phyloP scores from a whole-genome alignment of 1,140 invertebrate genomes.

The Glomeris maerens region DNA sequence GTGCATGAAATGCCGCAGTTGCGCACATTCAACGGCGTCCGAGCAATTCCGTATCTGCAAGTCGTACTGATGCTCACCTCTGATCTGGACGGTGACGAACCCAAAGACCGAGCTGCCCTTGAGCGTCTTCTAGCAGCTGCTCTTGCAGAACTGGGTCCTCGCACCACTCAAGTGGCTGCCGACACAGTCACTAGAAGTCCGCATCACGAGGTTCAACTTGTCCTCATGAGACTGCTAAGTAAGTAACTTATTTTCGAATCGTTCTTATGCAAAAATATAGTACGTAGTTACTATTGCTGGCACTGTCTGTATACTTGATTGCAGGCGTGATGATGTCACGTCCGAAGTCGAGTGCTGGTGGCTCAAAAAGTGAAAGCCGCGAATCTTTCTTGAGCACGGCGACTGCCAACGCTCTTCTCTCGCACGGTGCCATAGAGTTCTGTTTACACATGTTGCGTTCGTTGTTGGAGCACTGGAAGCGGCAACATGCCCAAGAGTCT shows the following conservation, averaged over 20 bases:
- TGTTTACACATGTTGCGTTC: slow-evolving; percentile 64
- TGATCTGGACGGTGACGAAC: slow-evolving; percentile 70
- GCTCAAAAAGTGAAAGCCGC: slow-evolving; percentile 41
- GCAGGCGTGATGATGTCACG: slow-evolving; percentile 61
- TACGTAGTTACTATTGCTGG: neutral
- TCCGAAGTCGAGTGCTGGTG: slow-evolving; percentile 45
- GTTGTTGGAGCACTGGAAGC: slow-evolving; percentile 69
- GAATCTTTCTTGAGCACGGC: slow-evolving; percentile 51
- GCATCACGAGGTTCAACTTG: slow-evolving; percentile 65
- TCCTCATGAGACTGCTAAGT: slow-evolving; percentile 68
- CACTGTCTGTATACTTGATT: slow-evolving; percentile 11
- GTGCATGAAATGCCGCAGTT: slow-evolving; percentile 46
- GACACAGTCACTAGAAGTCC: slow-evolving; percentile 39
- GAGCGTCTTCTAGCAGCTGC: slow-evolving; percentile 57
- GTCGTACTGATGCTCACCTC: slow-evolving; percentile 77
- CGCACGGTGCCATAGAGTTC: slow-evolving; percentile 63
- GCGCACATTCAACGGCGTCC: slow-evolving; percentile 51
- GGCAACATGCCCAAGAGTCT: slow-evolving; percentile 33
- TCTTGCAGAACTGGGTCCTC: slow-evolving; percentile 62
- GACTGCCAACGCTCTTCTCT: slow-evolving; percentile 58
- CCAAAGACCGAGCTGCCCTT: slow-evolving; percentile 58
- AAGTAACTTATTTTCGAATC: slow-evolving; percentile 29
- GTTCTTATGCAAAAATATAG: slow-evolving; percentile 9
- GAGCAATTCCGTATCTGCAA: slow-evolving; percentile 80
- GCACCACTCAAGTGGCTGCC: slow-evolving; percentile 30